Percentiles rank a stretch among this genome's conserved stretches.
Conservation (phyloP, 2,113 vertebrate genomes). For the Brachypteracias leptosomus region DNA sequence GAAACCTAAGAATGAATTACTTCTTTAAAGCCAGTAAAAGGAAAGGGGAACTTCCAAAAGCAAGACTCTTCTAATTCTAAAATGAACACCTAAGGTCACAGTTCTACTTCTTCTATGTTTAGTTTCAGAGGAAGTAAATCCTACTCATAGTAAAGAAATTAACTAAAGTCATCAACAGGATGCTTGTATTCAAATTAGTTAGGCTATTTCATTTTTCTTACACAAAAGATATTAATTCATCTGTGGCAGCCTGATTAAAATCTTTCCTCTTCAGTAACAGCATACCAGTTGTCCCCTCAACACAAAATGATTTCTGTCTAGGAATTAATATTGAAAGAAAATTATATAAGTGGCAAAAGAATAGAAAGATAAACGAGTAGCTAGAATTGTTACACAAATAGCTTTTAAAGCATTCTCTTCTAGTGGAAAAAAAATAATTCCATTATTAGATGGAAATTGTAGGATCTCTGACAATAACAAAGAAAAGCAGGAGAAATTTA, state of each 20-base stretch:
- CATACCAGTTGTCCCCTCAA: not conserved
- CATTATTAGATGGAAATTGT: not conserved
- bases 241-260: not conserved
- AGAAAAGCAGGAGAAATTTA: not conserved
- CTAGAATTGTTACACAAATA: not conserved
- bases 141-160: not conserved
- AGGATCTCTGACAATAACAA: not conserved
- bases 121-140: not conserved
- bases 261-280: not conserved
- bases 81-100: not conserved
- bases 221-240: not conserved
- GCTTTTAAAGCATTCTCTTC: not conserved
- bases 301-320: not conserved
- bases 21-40: not conserved
- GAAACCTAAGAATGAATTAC: not conserved
- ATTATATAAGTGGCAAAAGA: not conserved
- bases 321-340: not conserved
- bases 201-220: not conserved
- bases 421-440: not conserved
- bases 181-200: not conserved
- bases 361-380: not conserved
- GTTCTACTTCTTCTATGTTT: not conserved
- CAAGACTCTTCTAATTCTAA: not conserved
- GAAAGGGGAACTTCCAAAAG: not conserved
- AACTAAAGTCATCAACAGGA: not conserved